Conservation (phyloP, 2,113 vertebrate species). For the Grammomys surdaster region DNA sequence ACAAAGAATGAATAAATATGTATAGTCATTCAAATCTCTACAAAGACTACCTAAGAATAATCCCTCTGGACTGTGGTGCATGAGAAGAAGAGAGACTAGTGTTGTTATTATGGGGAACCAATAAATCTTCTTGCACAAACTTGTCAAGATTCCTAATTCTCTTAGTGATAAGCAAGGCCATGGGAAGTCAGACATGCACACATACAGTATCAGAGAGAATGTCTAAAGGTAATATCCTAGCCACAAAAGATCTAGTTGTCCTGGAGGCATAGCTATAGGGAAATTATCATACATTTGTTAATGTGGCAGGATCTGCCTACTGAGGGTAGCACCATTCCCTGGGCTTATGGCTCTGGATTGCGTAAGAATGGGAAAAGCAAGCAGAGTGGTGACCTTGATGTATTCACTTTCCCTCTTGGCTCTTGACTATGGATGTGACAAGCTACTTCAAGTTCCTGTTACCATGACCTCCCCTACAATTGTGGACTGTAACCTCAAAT, state of each 20-base stretch:
- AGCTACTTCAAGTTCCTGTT: neutral
- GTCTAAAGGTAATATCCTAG: neutral
- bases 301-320: neutral
- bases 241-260: neutral
- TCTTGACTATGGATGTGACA: neutral
- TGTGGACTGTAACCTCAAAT: accelerated
- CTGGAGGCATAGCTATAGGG: neutral
- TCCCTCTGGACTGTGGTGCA: no score
- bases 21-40: neutral
- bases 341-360: neutral
- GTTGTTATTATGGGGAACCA: neutral
- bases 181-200: neutral
- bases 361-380: no score
- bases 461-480: no score
- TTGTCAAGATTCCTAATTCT: neutral
- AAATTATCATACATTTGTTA: neutral
- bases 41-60: neutral
- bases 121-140: neutral
- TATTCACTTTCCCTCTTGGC: neutral
- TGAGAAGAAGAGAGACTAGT: neutral
- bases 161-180: neutral
- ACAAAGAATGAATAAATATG: neutral
- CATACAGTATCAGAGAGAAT: neutral
- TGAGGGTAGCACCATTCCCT: neutral
- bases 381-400: neutral